These are phyloP conservation scores for Loxodonta africana DNA, from an alignment of 2,113 vertebrate genomes.

Conservation along the genomic window DNA sequence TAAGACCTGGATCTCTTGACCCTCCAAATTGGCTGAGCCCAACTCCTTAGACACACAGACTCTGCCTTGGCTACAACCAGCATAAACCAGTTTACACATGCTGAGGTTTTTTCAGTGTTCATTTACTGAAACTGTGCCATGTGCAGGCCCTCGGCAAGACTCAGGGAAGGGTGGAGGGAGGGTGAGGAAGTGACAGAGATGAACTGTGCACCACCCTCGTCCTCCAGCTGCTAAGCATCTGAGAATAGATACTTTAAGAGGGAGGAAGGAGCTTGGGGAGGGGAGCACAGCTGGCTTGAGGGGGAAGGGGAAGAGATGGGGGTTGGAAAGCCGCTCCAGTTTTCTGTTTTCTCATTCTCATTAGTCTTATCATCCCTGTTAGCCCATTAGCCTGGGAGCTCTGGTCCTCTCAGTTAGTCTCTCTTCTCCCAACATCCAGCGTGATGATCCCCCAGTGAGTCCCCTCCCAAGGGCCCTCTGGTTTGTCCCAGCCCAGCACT, in stretches of 20 bases:
- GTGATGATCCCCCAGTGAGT: neutral
- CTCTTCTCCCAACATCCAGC: neutral
- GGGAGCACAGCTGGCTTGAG: neutral
- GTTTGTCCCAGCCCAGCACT: neutral
- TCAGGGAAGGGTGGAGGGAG: too few species aligned
- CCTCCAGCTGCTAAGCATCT: neutral
- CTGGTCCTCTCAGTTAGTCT: neutral
- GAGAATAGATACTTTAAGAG: neutral
- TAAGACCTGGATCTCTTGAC: neutral
- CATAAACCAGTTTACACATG: neutral
- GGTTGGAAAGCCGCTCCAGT: conserved; percentile 28
- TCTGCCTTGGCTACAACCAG: neutral
- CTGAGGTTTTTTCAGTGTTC: neutral
- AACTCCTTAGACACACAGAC: neutral
- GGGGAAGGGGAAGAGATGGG: neutral
- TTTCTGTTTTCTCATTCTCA: conserved; percentile 58
- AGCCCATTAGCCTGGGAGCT: neutral
- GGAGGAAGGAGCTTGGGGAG: neutral
- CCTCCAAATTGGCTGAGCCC: neutral
- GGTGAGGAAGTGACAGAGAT: neutral
- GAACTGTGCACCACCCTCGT: neutral
- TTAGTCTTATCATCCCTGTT: conserved; percentile 29
- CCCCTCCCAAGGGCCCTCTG: neutral
- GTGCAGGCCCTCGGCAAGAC: neutral
- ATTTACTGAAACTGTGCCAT: neutral